A percentile compares a stretch with the other conserved stretches of the same genome.
These are phyloP conservation scores for Epinotia nisella DNA, from an alignment of 2,888 invertebrate genomes.

Conservation along the genomic window DNA sequence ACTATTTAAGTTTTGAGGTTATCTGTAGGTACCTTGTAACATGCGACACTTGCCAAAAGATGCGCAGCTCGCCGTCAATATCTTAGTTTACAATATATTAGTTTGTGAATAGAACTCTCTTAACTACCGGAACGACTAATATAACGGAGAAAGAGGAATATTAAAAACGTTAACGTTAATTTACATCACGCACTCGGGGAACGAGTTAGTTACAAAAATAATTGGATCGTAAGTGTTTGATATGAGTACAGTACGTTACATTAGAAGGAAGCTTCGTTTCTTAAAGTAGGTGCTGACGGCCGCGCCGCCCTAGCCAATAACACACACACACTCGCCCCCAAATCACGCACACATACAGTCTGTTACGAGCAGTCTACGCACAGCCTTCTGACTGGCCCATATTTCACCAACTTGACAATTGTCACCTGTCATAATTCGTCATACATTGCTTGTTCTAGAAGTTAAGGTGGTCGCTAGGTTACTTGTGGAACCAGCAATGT, in stretches of 20 bases:
- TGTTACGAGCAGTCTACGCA: not conserved
- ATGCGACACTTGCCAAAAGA: not conserved
- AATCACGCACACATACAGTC: constrained; percentile 11
- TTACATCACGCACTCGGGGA: constrained; percentile 13
- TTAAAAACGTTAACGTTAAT: constrained; percentile 19
- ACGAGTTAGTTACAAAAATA: constrained; percentile 37
- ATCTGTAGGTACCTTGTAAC: not conserved
- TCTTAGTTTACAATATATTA: not conserved
- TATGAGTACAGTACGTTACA: constrained; percentile 41
- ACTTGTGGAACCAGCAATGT: too few relatives aligned
- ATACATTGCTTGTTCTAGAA: too few relatives aligned
- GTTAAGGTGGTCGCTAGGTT: too few relatives aligned
- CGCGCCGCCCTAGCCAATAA: not conserved
- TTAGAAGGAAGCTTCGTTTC: constrained; percentile 40
- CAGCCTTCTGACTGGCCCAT: not conserved
- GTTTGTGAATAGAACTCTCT: constrained; percentile 35
- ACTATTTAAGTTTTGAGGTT: too few relatives aligned
- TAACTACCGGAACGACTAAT: constrained; percentile 40
- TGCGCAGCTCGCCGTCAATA: not conserved
- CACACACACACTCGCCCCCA: constrained; percentile 19
- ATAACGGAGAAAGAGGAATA: constrained; percentile 36
- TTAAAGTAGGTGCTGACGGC: constrained; percentile 13
- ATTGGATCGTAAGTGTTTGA: constrained; percentile 36
- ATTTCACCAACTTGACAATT: too few relatives aligned
- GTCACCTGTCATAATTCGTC: too few relatives aligned